Conservation (phyloP, 2,113 vertebrate species). For the Manacus vitellinus region DNA sequence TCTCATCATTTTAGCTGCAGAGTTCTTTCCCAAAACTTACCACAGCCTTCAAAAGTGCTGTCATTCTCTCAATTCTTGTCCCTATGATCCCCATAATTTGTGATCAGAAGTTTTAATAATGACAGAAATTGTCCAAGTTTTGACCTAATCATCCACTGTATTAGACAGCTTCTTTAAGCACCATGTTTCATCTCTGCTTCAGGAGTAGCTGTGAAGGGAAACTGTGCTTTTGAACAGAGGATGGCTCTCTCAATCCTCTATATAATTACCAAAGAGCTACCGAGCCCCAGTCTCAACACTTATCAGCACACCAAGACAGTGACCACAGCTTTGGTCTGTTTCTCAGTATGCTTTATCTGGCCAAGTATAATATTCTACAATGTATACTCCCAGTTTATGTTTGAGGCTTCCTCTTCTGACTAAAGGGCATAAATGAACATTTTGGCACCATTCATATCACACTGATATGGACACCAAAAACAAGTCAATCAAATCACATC, state of each 20-base stretch:
- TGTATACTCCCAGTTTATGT: background rate
- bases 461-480: background rate
- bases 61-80: background rate
- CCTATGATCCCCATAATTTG: background rate
- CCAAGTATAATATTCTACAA: background rate
- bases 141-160: background rate
- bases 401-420: background rate
- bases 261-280: background rate
- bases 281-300: background rate
- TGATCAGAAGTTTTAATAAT: background rate
- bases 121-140: background rate
- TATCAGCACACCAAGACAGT: background rate
- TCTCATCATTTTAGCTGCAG: background rate
- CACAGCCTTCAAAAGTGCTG: background rate
- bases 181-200: background rate
- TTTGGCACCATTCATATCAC: background rate
- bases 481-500: background rate
- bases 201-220: background rate
- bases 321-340: background rate
- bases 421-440: background rate
- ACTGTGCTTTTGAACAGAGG: background rate
- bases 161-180: background rate
- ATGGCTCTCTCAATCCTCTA: background rate
- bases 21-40: background rate
- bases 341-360: background rate